Conservation (phyloP, 2,797 vertebrate genomes). For the Sparus aurata region DNA sequence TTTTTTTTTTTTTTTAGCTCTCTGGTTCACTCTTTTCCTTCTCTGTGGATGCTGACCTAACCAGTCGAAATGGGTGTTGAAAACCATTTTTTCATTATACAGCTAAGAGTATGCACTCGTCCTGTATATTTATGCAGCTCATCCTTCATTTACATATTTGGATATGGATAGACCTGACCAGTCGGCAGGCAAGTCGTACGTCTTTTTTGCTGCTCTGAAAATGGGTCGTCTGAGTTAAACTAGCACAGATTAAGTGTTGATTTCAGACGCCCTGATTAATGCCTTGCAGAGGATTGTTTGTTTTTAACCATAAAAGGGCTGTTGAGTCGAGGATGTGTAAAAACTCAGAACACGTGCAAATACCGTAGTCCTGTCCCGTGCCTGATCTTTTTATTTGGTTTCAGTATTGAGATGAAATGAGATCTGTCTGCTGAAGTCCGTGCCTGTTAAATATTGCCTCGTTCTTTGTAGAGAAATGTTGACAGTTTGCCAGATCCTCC, state of each 20-base stretch:
- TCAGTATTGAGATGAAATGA: not conserved
- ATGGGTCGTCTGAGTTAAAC: slow-evolving; percentile 53
- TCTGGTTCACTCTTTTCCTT: slow-evolving; percentile 69
- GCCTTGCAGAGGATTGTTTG: not conserved
- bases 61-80: slow-evolving; percentile 54
- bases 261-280: slow-evolving; percentile 23
- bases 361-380: slow-evolving; percentile 3
- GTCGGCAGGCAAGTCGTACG: slow-evolving; percentile 31
- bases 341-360: slow-evolving; percentile 7
- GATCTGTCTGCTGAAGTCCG: not conserved
- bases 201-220: slow-evolving; percentile 53
- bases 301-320: slow-evolving; percentile 4
- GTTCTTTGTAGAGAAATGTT: slow-evolving; percentile 12
- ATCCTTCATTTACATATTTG: slow-evolving; percentile 60
- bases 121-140: slow-evolving; percentile 51
- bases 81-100: slow-evolving; percentile 55
- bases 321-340: not conserved
- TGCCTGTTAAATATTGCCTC: slow-evolving; percentile 39
- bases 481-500: slow-evolving; percentile 19
- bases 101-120: slow-evolving; percentile 51
- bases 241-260: slow-evolving; percentile 47
- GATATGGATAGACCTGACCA: slow-evolving; percentile 51
- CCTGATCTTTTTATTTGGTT: slow-evolving; percentile 30
- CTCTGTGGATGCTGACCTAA: slow-evolving; percentile 65
- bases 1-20: slow-evolving; percentile 58